Percentiles rank a stretch among this genome's conserved stretches.
phyloP scores from a whole-genome alignment of 2,797 vertebrate species.

The Naso thynnoides region DNA sequence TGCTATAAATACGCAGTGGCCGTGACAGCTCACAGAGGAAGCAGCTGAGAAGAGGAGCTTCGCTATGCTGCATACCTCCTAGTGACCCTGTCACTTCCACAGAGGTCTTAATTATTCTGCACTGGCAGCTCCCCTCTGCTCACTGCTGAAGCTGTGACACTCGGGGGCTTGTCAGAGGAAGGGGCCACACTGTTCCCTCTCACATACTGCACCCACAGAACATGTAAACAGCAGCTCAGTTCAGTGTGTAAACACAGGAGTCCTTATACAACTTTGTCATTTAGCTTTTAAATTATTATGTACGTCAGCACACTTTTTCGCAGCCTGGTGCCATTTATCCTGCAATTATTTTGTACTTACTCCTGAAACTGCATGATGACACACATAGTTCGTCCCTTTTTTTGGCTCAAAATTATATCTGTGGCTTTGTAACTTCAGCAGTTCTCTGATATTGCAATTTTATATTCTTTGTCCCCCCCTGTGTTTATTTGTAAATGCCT shows the following conservation, averaged over 20 bases:
- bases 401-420: conserved; percentile 10
- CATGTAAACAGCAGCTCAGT: conserved; percentile 58
- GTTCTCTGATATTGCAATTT: conserved; percentile 29
- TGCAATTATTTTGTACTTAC: conserved; percentile 45
- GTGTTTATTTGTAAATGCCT: conserved; percentile 17
- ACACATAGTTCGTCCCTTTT: conserved; percentile 16
- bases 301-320: conserved; percentile 14
- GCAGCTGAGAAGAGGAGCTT: conserved; percentile 84
- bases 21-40: conserved; percentile 83
- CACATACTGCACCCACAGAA: conserved; percentile 50
- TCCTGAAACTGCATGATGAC: conserved; percentile 16
- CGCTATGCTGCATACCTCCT: conserved; percentile 82
- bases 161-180: conserved; percentile 65
- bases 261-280: conserved; percentile 40
- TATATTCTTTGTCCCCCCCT: conserved; percentile 2
- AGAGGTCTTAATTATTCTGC: conserved; percentile 88
- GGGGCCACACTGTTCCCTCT: conserved; percentile 57
- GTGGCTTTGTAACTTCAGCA: background rate
- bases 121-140: conserved; percentile 79
- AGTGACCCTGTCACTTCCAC: conserved; percentile 84
- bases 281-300: conserved; percentile 26
- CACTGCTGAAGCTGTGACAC: conserved; percentile 65
- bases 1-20: conserved; percentile 85
- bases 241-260: conserved; percentile 23
- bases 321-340: conserved; percentile 22